These are phyloP conservation scores for Diadegma fenestrale DNA, from an alignment of 2,888 invertebrate species.

Conservation along the genomic window DNA sequence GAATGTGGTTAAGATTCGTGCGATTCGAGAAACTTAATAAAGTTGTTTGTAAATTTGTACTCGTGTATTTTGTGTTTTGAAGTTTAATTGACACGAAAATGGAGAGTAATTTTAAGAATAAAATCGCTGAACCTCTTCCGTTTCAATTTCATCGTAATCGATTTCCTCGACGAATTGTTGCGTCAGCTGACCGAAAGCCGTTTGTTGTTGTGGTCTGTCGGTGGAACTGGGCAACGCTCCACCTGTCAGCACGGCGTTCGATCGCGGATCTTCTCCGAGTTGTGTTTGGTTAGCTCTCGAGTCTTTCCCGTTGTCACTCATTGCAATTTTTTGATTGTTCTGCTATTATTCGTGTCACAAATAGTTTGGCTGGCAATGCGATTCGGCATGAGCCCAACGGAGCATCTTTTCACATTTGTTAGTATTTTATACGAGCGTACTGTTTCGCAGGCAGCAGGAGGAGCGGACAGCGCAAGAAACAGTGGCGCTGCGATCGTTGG, in stretches of 20 bases:
- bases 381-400: neutral
- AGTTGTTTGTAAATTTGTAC: neutral
- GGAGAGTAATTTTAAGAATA: conserved; percentile 58
- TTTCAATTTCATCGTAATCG: conserved; percentile 91
- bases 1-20: neutral
- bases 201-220: conserved; percentile 1
- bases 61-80: neutral
- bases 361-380: neutral
- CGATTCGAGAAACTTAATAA: neutral
- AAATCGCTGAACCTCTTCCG: conserved; percentile 88
- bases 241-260: conserved; percentile 2
- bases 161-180: conserved; percentile 91
- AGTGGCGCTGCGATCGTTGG: conserved; percentile 3
- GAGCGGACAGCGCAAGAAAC: neutral
- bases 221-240: conserved; percentile 7
- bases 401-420: neutral
- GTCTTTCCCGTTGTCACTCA: conserved; percentile 52
- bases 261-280: conserved; percentile 24
- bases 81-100: neutral
- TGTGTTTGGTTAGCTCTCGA: conserved; percentile 29
- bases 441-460: neutral
- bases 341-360: neutral
- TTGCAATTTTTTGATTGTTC: conserved; percentile 10
- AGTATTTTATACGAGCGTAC: neutral
- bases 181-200: conserved; percentile 67